These are phyloP conservation scores for Hirudo medicinalis DNA, from an alignment of 1,140 invertebrate species.

Conservation along the genomic window DNA sequence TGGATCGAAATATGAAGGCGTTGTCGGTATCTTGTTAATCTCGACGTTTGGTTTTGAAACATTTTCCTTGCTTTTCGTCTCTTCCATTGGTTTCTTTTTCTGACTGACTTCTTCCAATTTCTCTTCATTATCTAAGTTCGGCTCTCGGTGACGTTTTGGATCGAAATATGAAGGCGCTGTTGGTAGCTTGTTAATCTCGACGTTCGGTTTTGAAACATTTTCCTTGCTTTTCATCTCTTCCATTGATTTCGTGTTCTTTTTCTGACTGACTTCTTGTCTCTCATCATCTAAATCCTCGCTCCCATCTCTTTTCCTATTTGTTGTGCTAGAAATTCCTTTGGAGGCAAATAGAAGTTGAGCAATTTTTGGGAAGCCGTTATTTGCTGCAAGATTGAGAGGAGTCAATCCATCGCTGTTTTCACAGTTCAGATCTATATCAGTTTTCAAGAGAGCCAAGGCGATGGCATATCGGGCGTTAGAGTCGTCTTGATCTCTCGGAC, in stretches of 20 bases:
- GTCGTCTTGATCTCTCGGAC: neutral
- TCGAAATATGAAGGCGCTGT: neutral
- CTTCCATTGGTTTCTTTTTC: neutral
- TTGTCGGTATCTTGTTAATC: neutral
- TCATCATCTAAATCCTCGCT: neutral
- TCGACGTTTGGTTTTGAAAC: neutral
- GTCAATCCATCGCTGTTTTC: slow-evolving; percentile 1
- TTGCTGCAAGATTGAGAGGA: neutral
- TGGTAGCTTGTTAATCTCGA: neutral
- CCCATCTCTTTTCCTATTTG: neutral
- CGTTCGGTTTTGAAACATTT: too few species aligned
- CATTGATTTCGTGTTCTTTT: neutral
- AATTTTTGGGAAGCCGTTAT: slow-evolving; percentile 11
- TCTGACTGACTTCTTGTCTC: neutral
- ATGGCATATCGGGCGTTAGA: neutral
- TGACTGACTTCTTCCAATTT: neutral
- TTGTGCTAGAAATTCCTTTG: neutral
- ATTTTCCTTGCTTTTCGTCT: neutral
- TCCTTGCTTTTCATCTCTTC: neutral
- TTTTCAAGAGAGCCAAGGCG: neutral
- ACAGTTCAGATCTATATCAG: neutral
- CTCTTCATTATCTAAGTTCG: neutral
- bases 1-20: neutral
- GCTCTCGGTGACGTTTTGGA: too few species aligned
- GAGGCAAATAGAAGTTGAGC: neutral